These are phyloP conservation scores for Spicauda simplicius DNA, from an alignment of 2,888 invertebrate genomes.

Conservation along the genomic window DNA sequence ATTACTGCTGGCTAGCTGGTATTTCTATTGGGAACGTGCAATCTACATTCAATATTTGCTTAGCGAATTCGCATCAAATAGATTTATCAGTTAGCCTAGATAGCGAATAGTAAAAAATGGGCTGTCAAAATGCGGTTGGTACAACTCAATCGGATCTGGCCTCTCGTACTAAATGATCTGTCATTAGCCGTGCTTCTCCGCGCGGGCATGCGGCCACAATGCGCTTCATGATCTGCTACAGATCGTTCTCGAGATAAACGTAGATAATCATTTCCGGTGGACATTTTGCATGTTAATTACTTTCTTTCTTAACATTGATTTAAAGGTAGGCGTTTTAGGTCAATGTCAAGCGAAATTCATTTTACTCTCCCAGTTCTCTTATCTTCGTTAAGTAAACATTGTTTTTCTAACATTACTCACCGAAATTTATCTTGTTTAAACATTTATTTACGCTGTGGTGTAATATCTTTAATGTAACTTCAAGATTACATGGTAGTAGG, in stretches of 20 bases:
- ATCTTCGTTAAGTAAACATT: constrained; percentile 20
- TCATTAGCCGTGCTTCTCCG: constrained; percentile 59
- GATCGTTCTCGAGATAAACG: constrained; percentile 49
- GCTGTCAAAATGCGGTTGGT: constrained; percentile 55
- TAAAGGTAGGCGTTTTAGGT: constrained; percentile 19
- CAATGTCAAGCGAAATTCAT: constrained; percentile 3
- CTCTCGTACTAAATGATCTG: constrained; percentile 64
- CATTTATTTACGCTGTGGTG: neutral
- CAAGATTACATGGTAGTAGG: neutral
- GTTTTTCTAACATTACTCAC: neutral
- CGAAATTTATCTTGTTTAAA: constrained; percentile 4
- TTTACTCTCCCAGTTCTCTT: constrained; percentile 11
- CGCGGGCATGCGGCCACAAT: constrained; percentile 58
- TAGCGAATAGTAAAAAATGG: constrained; percentile 55
- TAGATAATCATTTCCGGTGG: constrained; percentile 40
- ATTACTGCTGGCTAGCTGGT: neutral
- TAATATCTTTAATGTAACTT: neutral
- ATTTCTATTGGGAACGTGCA: constrained; percentile 27
- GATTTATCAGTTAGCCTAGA: constrained; percentile 51
- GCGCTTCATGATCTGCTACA: constrained; percentile 59
- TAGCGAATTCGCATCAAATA: constrained; percentile 31
- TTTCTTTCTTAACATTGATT: constrained; percentile 23
- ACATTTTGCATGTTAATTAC: constrained; percentile 33
- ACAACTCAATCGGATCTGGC: constrained; percentile 64
- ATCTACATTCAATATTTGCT: constrained; percentile 35